These are phyloP conservation scores for Synaphobranchus kaupii DNA, from an alignment of 2,797 vertebrate species.

Conservation along the genomic window DNA sequence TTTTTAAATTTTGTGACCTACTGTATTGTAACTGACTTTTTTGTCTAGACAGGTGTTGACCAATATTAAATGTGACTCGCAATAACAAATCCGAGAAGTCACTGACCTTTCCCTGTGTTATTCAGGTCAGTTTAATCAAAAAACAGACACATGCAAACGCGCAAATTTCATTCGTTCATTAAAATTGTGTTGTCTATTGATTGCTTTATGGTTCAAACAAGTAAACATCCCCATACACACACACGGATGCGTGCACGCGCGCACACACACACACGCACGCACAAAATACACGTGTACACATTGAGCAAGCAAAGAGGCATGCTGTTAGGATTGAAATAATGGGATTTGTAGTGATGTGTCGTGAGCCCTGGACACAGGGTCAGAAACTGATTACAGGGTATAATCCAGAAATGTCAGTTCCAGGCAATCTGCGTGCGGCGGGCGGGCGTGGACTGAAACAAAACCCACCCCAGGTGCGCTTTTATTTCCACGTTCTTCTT, in stretches of 20 bases:
- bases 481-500: conserved; percentile 44
- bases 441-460: conserved; percentile 50
- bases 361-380: conserved; percentile 59
- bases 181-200: conserved; percentile 50
- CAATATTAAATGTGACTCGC: neutral
- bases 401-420: conserved; percentile 61
- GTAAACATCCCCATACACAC: neutral
- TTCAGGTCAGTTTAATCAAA: neutral
- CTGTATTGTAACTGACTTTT: neutral
- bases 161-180: conserved; percentile 48
- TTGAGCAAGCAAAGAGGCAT: conserved; percentile 36
- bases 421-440: conserved; percentile 46
- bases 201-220: conserved; percentile 43
- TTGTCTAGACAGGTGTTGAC: neutral
- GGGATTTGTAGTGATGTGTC: conserved; percentile 63
- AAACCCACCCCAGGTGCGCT: conserved; percentile 47
- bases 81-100: conserved; percentile 2
- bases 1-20: too few relatives aligned
- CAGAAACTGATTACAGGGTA: conserved; percentile 67
- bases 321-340: conserved; percentile 57
- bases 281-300: neutral
- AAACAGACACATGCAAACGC: too few relatives aligned
- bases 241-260: conserved; percentile 45
- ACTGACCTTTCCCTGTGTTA: neutral
- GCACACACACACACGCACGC: conserved; percentile 43